Base-by-base conservation (phyloP, 2,888 invertebrate genomes). In the Dasypolia templi region DNA sequence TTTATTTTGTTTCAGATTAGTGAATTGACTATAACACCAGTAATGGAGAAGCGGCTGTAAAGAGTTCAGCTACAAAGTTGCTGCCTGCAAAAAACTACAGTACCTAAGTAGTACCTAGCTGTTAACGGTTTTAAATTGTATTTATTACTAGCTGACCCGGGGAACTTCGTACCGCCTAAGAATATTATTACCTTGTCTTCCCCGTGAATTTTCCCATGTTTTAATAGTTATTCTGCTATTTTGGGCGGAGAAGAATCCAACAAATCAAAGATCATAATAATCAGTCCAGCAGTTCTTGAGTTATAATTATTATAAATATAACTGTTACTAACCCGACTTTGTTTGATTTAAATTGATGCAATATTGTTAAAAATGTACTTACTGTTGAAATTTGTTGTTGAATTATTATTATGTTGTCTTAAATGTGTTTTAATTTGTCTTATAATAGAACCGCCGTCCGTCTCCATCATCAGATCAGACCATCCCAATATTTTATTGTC, bases 21-120 rank as follows among this genome's bases (percentile, higher is more conserved):
- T 78, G 75, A 75, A 55, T 70, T 75, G 32, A 70, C 78, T 42
- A 70, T 75, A 78, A 70, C 75, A 26, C 75, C 75, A 61, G 78
- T 75, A n/a, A 61, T 46, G 46, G 75, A 75, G 46, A 71, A 71
- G 71, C 53, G 78, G 26, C 42, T 75, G 17, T 75, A 61, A 69
- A 29, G 17, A 35, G 42, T 19, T 49, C 22, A 44, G 7, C 42
- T 35, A 46, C 7, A 35, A n/a, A 17, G 9, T 46, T 39, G 14
- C 44, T 64, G 44, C 12, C 14, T 11, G 29, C n/a, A 22, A 55
- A 39, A 35, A 19, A 2, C 17, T n/a, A n/a, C n/a, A 11, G 17
- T 32, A 17, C 11, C n/a, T n/a, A n/a, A n/a, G n/a, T n/a, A n/a
- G n/a, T n/a, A n/a, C n/a, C n/a, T n/a, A n/a, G n/a, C n/a, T n/a